phyloP scores from a whole-genome alignment of 92 coral and sea anemone genomes.

The Heteractis magnifica region DNA sequence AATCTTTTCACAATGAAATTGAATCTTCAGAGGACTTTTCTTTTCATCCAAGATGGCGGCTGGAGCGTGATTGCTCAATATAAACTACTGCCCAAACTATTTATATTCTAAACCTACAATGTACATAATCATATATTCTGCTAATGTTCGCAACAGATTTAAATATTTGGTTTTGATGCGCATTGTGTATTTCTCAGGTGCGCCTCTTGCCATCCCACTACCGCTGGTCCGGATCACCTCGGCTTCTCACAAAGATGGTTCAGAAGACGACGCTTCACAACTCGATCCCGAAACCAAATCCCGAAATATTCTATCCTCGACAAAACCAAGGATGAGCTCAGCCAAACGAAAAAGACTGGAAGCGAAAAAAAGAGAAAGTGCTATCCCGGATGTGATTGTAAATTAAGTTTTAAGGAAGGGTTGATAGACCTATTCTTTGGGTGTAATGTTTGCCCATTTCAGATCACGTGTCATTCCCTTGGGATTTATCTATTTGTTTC shows the following conservation, averaged over 20 bases:
- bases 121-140: no score
- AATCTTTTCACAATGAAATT: no score
- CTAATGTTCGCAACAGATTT: not conserved
- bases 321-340: slow-evolving; percentile 48
- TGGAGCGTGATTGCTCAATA: no score
- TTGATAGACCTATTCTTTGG: no score
- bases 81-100: no score
- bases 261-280: slow-evolving; percentile 60
- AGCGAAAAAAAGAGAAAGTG: slow-evolving; percentile 37
- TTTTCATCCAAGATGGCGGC: no score
- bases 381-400: slow-evolving; percentile 81
- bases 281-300: slow-evolving; percentile 46
- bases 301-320: slow-evolving; percentile 31
- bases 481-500: no score
- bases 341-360: slow-evolving; percentile 50
- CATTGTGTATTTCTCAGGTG: slow-evolving; percentile 59
- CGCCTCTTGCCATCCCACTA: slow-evolving; percentile 84
- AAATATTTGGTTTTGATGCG: not conserved
- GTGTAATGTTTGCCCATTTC: no score
- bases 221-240: slow-evolving; percentile 96
- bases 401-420: slow-evolving; percentile 28
- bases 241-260: slow-evolving; percentile 61
- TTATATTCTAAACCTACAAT: no score
- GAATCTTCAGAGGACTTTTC: no score
- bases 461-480: no score